phyloP scores from a whole-genome alignment of 2,113 vertebrate genomes.

The Cynoglossus semilaevis region DNA sequence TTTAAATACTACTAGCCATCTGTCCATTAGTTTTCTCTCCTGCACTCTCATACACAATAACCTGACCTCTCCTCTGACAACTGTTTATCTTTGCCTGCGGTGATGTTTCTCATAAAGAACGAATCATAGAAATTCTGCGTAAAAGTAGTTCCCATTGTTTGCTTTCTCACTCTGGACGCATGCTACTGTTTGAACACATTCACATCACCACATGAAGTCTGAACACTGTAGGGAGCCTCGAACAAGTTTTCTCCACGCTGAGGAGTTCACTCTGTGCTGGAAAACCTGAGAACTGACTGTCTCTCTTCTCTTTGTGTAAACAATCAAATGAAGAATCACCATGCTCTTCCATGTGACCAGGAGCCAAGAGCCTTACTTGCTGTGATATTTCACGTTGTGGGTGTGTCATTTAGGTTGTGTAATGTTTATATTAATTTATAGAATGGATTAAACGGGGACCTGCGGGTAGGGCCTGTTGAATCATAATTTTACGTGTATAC shows the following conservation, averaged over 20 bases:
- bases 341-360: slow-evolving; percentile 7
- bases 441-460: no score
- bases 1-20: no score
- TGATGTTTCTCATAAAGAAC: slow-evolving; percentile 5
- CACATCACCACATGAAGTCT: slow-evolving; percentile 1
- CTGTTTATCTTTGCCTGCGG: not conserved
- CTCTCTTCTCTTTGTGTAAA: not conserved
- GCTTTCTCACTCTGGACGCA: not conserved
- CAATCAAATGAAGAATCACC: slow-evolving; percentile 1
- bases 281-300: not conserved
- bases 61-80: not conserved
- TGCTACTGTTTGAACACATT: slow-evolving; percentile 23
- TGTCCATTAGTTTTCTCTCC: not conserved
- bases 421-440: slow-evolving; percentile 1
- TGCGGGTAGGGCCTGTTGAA: not conserved
- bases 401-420: slow-evolving; percentile 5
- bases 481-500: no score
- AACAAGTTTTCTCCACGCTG: slow-evolving; percentile 27
- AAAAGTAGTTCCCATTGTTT: not conserved
- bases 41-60: not conserved
- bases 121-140: not conserved
- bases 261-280: slow-evolving; percentile 17
- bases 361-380: not conserved
- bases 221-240: not conserved
- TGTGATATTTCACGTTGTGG: slow-evolving; percentile 8